Conservation (phyloP, 2,888 invertebrate genomes). For the Xanthostigma xanthostigma region DNA sequence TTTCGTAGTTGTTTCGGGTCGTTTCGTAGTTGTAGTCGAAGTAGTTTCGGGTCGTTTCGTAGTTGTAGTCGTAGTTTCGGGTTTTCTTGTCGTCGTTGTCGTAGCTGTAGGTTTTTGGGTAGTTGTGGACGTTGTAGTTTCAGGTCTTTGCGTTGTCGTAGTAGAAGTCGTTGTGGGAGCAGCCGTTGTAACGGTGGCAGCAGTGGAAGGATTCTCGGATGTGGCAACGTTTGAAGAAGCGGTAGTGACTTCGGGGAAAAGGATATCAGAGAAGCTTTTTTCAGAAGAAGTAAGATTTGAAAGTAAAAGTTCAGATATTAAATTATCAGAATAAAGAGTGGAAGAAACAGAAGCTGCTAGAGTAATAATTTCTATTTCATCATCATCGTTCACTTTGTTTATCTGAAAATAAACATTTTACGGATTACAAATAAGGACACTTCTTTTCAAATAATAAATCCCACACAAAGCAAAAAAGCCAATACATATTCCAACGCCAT, state of each 20-base stretch:
- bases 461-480: neutral
- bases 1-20: neutral
- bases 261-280: conserved; percentile 7
- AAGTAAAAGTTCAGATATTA: conserved; percentile 9
- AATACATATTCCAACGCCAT: conserved; percentile 5
- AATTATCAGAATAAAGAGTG: conserved; percentile 5
- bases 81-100: conserved; percentile 15
- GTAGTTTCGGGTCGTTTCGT: conserved; percentile 23
- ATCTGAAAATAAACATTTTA: conserved; percentile 14
- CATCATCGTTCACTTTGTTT: conserved; percentile 20
- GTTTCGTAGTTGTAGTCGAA: conserved; percentile 19
- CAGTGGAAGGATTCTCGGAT: neutral
- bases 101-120: conserved; percentile 2
- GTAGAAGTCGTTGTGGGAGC: neutral
- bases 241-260: neutral
- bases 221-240: conserved; percentile 4
- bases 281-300: conserved; percentile 13
- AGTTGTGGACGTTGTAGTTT: conserved; percentile 6
- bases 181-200: conserved; percentile 1
- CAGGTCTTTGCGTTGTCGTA: conserved; percentile 7
- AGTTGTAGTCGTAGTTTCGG: conserved; percentile 15
- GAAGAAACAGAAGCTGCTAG: neutral
- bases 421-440: neutral
- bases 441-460: neutral
- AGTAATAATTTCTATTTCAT: conserved; percentile 10